Evolutionary conservation across 2,888 invertebrate genomes (phyloP), one percentile per base, ranked within the genome.

Genomic region (Allophyes oxyacanthae): DNA sequence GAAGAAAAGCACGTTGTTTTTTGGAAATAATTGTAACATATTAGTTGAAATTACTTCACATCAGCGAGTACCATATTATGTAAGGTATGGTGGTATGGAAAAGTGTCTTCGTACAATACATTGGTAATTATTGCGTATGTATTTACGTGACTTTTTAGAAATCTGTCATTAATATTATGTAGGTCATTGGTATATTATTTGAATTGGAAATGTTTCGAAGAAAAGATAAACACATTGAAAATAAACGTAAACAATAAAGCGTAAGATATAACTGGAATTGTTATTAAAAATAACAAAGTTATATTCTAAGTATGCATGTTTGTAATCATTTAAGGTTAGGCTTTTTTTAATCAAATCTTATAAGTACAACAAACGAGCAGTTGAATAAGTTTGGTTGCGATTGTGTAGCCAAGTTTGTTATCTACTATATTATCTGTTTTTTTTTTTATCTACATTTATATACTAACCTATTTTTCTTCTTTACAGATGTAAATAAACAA

Each of bases 401-500:
- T n/a, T n/a, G n/a, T n/a, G n/a, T n/a, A n/a, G n/a, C n/a, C n/a
- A n/a, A n/a, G n/a, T n/a, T n/a, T n/a, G 20, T 20, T 3, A 20
- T 28, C 6, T 6, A 28, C 28, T 28, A 28, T 6, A 8, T 28
- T 6, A 8, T 28, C 20, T 28, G 28, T 28, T 28, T 6, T 25
- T 5, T 25, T 25, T 25, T 5, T 25, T 25, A 25, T 6, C 25
- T 25, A 5, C 6, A 28, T 28, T 1, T 8, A 8, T 46, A 37
- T 28, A 52, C 53, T 56, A 71, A 66, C 54, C 64, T 77, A 76
- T 64, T 64, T 75, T 78, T 77, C 79, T 80, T 88, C 72, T 81
- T 92, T 90, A 55, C 91, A 92, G 92, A 87, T 90, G 83, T 67
- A 83, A 84, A 85, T 81, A 84, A 84, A 85, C 82, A 80, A 75